Evolutionary conservation across 2,797 vertebrate species (phyloP), one percentile per base, ranked within the genome.

Genomic region (Thunnus albacares): DNA sequence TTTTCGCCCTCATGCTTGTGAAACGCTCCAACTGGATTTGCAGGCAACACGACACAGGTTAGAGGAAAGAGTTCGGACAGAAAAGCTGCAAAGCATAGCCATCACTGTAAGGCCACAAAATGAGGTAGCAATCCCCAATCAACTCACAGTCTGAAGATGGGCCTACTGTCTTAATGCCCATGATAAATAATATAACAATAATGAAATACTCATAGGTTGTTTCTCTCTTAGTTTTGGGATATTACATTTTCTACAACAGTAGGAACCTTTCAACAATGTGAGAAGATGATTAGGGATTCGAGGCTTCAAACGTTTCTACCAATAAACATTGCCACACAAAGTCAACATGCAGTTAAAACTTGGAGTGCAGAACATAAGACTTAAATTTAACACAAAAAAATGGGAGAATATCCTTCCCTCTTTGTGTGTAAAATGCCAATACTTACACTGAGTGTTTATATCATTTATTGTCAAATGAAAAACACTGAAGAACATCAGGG

Each of bases 1-100:
- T 98, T 89, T 97, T 97, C 58, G 93, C 96, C 90, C 97, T 95
- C 91, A 98, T 98, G 84, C 97, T 98, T 82, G 97, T 98, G 91
- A 98, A 97, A 64, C 97, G 95, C 85, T 98, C 97, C 92, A 98
- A 90, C 97, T 98, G 88, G 77, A 82, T 90, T 62, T 76, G 73
- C 24, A 81, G 73, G 81, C 79, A 86, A 65, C 24, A 88, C 35
- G 51, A 72, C 52, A 84, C 1, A 49, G 18, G 53, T 90, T 62
- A 80, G 53, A 87, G 58, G 49, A 82, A 74, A 82, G 9, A n/a
- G 38, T n/a, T 53, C 53, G 77, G 26, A 17, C 10, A 18, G 26
- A n/a, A 38, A 62, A 63, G 47, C 28, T 30, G 49, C 4, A 56
- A 74, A 47, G 20, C 11, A 18, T 5, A 55, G 60, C 10, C 3